Conservation (phyloP, 2,888 invertebrate genomes). For the Luperina testacea region DNA sequence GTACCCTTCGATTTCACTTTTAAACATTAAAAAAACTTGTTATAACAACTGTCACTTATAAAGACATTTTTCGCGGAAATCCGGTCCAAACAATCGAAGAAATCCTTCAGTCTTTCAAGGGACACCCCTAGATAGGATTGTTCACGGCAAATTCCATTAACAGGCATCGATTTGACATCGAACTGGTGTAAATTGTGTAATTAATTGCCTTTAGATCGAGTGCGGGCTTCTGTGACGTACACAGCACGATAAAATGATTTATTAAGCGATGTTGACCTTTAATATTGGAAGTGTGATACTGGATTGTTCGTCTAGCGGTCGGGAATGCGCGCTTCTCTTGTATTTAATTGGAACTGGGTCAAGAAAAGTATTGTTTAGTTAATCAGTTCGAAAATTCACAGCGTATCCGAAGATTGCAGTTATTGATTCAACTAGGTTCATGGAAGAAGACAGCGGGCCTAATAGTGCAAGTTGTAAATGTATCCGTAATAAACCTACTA, state of each 20-base stretch:
- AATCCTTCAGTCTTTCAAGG: slow-evolving; percentile 27
- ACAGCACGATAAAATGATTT: slow-evolving; percentile 56
- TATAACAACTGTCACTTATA: background rate
- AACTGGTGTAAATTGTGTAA: slow-evolving; percentile 76
- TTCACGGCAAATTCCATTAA: slow-evolving; percentile 68
- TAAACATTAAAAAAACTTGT: background rate
- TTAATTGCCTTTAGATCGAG: slow-evolving; percentile 72
- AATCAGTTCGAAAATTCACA: background rate
- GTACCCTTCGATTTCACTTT: background rate
- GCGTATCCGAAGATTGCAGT: background rate
- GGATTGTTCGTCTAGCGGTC: slow-evolving; percentile 5
- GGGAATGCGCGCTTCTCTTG: background rate
- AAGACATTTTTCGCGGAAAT: slow-evolving; percentile 27
- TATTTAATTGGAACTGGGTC: background rate
- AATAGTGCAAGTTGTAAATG: background rate
- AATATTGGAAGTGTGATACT: slow-evolving; percentile 37
- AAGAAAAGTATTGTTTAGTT: background rate
- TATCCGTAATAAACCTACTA: background rate
- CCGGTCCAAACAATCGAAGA: slow-evolving; percentile 8
- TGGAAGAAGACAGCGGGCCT: background rate
- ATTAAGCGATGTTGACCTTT: slow-evolving; percentile 51
- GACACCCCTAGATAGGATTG: slow-evolving; percentile 57
- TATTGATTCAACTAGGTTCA: background rate
- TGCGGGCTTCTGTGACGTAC: slow-evolving; percentile 75
- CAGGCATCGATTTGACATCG: slow-evolving; percentile 65